Percentiles rank a stretch among this genome's conserved stretches.
phyloP scores from a whole-genome alignment of 2,888 invertebrate genomes.

The Cataglyphis livida region DNA sequence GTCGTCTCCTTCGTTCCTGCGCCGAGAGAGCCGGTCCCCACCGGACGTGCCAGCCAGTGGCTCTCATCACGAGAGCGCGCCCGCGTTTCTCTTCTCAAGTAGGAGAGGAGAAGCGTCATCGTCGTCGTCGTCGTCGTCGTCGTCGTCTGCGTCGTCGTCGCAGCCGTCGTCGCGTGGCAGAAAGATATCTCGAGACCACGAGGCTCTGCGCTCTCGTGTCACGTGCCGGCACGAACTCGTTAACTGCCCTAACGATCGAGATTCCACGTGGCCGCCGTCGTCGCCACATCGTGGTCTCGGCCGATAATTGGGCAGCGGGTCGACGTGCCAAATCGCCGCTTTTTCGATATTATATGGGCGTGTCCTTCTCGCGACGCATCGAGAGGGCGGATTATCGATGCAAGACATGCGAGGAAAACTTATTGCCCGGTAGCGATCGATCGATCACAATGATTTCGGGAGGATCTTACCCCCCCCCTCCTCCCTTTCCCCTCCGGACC shows the following conservation, averaged over 20 bases:
- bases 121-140: slow-evolving; percentile 28
- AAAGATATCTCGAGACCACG: slow-evolving; percentile 65
- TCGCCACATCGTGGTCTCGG: slow-evolving; percentile 73
- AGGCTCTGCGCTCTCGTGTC: slow-evolving; percentile 73
- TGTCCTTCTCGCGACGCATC: slow-evolving; percentile 62
- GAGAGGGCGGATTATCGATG: slow-evolving; percentile 50
- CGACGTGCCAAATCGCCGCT: slow-evolving; percentile 68
- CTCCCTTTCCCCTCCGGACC: too few species aligned
- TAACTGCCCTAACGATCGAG: slow-evolving; percentile 83
- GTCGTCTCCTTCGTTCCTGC: slow-evolving; percentile 72
- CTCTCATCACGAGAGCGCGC: slow-evolving; percentile 72
- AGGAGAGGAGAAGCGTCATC: neutral
- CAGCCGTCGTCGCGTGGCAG: slow-evolving; percentile 52
- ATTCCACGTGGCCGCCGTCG: slow-evolving; percentile 80
- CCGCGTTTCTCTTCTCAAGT: slow-evolving; percentile 5
- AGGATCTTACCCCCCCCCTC: neutral
- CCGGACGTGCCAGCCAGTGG: slow-evolving; percentile 80
- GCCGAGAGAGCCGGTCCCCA: slow-evolving; percentile 73
- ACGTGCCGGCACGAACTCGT: slow-evolving; percentile 82
- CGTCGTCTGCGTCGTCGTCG: slow-evolving; percentile 1
- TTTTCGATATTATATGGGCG: slow-evolving; percentile 72
- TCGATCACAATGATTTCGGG: neutral
- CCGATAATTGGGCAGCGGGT: slow-evolving; percentile 80
- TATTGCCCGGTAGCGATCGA: slow-evolving; percentile 11
- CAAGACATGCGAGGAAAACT: slow-evolving; percentile 43